Conservation (phyloP, 2,113 vertebrate species). For the Malaclemys terrapin region DNA sequence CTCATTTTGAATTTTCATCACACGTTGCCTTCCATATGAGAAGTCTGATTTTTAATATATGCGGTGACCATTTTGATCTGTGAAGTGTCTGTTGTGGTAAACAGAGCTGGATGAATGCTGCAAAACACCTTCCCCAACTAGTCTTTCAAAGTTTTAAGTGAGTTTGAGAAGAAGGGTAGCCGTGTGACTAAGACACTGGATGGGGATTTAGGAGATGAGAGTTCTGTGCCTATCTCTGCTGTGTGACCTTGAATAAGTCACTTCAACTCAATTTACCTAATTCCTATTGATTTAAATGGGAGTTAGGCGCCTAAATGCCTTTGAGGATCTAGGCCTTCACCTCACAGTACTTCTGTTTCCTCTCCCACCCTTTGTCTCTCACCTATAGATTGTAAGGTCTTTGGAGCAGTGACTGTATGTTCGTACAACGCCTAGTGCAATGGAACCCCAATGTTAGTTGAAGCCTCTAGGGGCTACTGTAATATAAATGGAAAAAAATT, state of each 20-base stretch:
- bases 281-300: not conserved
- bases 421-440: not conserved
- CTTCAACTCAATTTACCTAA: not conserved
- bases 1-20: not conserved
- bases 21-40: not conserved
- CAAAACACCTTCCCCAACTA: not conserved
- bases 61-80: not conserved
- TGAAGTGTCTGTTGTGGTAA: not conserved
- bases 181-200: rapidly evolving
- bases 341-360: not conserved
- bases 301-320: not conserved
- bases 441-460: not conserved
- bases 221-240: rapidly evolving
- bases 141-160: not conserved
- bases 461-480: not conserved
- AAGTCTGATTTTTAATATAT: not conserved
- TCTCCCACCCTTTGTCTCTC: not conserved
- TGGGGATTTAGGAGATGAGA: not conserved
- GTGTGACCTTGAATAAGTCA: not conserved
- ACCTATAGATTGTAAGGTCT: not conserved
- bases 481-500: not conserved
- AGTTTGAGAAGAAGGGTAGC: not conserved
- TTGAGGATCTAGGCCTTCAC: not conserved
- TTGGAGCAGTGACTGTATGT: not conserved
- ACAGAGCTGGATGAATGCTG: not conserved